Percentiles rank a stretch among this genome's conserved stretches.
phyloP scores from a whole-genome alignment of 2,797 vertebrate genomes.

The Ptychobarbus kaznakovi region DNA sequence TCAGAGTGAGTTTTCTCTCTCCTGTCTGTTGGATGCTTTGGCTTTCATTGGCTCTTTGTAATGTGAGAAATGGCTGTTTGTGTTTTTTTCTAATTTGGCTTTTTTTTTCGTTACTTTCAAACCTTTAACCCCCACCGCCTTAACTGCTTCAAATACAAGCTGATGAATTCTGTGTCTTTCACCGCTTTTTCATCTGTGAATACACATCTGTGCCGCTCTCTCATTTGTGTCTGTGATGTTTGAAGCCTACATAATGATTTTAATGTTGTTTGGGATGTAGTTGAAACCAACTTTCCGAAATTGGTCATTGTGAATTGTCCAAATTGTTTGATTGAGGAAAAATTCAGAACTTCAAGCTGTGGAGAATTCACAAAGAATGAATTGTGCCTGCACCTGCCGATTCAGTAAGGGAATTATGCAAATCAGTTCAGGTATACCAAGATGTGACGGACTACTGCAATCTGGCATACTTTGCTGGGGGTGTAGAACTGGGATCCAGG shows the following conservation, averaged over 20 bases:
- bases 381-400: not conserved
- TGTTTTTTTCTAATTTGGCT: constrained; percentile 87
- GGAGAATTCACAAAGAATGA: constrained; percentile 13
- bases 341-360: not conserved
- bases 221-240: constrained; percentile 86
- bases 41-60: constrained; percentile 86
- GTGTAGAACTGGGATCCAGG: not conserved
- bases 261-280: constrained; percentile 99
- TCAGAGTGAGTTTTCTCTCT: constrained; percentile 99
- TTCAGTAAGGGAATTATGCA: not conserved
- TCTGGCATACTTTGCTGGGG: not conserved
- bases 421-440: not conserved
- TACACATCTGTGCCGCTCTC: constrained; percentile 88
- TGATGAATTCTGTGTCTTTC: constrained; percentile 77
- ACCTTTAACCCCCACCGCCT: constrained; percentile 75
- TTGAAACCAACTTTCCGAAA: constrained; percentile 48
- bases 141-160: constrained; percentile 81
- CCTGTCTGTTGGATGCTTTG: constrained; percentile 97
- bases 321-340: constrained; percentile 11
- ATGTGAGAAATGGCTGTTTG: constrained; percentile 96
- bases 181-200: constrained; percentile 92
- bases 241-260: constrained; percentile 71
- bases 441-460: not conserved
- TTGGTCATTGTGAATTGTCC: not conserved
- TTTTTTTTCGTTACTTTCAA: constrained; percentile 77